Base-by-base conservation (phyloP, 2,888 invertebrate genomes). In the Ophion slaviceki region DNA sequence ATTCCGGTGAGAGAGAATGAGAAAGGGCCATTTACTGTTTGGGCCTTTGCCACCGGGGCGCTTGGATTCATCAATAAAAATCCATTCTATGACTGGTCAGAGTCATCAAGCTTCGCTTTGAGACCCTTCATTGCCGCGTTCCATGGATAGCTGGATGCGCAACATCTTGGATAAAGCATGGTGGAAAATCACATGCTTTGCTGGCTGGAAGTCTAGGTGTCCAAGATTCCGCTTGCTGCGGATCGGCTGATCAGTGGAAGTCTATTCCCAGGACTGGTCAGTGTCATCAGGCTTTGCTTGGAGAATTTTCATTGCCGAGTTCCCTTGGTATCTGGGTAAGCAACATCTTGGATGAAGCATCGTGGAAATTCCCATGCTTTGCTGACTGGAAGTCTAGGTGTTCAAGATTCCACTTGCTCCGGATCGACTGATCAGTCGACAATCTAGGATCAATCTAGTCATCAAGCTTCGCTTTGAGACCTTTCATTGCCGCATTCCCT, bases 61-160 rank as follows among this genome's bases (percentile, higher is more conserved):
- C 47, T 40, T 61, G 53, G 66, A 61, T 83, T 80, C 84, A 83
- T 86, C 86, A 84, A 86, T 84, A 86, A 81, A 81, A 84, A 84
- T 78, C 84, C 77, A 70, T 45, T 67, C 80, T 45, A 24, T 40
- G 28, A n/a, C 47, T 20, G 40, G 68, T 28, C 40, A n/a, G 70
- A 78, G 66, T 85, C 78, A 81, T 85, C 62, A 70, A 53, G 32
- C 3, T 64, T 32, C 72, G 45, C 80, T 84, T 84, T 77, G 80
- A 81, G 40, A 32, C 53, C 40, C 20, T 59, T 53, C 47, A 14
- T 24, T 5, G 72, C 72, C 74, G 74, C 61, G 74, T 45, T 59
- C 14, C 0, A 5, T 17, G 14, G 28, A 17, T 70, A 53, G 5
- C 53, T 53, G 14, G 14, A n/a, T n/a, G 70, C 28, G 24, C 24